Conservation (phyloP, 2,888 invertebrate species). For the Tipula unca region DNA sequence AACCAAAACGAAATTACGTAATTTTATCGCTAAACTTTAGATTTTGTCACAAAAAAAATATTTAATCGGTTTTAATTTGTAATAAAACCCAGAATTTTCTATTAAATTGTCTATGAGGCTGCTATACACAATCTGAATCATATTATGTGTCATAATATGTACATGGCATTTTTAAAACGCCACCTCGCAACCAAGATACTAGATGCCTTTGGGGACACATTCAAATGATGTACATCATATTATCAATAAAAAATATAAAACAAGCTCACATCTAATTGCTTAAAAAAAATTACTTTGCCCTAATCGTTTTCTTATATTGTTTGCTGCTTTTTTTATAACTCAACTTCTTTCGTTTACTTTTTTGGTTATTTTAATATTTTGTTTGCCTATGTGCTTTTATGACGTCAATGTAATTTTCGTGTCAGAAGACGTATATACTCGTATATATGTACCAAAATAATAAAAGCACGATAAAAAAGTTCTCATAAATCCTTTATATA, state of each 20-base stretch:
- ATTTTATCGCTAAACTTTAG: no score
- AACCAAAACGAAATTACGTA: no score
- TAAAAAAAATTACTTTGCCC: not conserved
- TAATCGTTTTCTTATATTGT: not conserved
- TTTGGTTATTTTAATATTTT: not conserved
- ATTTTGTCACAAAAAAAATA: no score
- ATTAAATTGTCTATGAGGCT: no score
- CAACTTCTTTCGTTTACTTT: not conserved
- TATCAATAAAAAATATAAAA: not conserved
- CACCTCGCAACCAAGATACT: no score
- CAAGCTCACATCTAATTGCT: not conserved
- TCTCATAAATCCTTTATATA: not conserved
- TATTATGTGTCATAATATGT: no score
- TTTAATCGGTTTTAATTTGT: no score
- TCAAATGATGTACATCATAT: not conserved
- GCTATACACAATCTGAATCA: no score
- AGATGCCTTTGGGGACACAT: not conserved
- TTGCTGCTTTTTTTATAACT: not conserved
- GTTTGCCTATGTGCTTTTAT: not conserved
- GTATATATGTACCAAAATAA: not conserved
- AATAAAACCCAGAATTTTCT: no score
- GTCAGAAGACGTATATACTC: not conserved
- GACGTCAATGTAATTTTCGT: not conserved
- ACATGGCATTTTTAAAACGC: no score
- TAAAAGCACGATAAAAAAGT: not conserved